Base-by-base conservation (phyloP, 2,888 invertebrate species). In the Callinectes sapidus region DNA sequence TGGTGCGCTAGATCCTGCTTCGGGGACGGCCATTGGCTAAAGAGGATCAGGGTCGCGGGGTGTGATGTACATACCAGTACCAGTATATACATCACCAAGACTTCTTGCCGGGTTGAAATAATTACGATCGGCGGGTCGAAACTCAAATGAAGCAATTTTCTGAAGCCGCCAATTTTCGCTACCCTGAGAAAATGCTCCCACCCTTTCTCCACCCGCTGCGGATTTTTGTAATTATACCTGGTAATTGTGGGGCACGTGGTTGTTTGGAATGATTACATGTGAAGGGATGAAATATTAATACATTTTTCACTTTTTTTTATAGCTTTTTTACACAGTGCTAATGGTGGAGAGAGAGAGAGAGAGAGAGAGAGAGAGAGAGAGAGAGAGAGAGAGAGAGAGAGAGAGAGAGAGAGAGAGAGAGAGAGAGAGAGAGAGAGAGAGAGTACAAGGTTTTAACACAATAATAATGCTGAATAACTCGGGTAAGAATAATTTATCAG, bases 351-450 rank as follows among this genome's bases (percentile, higher is more conserved):
- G 71, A 71, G 71, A 71, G 71, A 81, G 81, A 81, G 81, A 81
- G 81, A 81, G 81, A 81, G 81, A 81, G 81, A 81, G 81, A 81
- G 81, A 81, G 81, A 81, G 81, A 81, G 81, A 81, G 81, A 81
- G 81, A 81, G 81, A 81, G 81, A 81, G 81, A 81, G 81, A 81
- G 81, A 81, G 81, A 81, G 81, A 81, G 81, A 81, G 81, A 35
- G 81, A 77, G 77, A 77, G 77, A 77, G 77, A 77, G 77, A 77
- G 77, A 77, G 77, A 77, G 77, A 77, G 77, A 77, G 77, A 77
- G 77, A 77, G 77, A 77, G 77, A 77, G 77, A 77, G 77, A 77
- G 32, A 77, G 66, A 66, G 55, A n/a, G n/a, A n/a, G n/a, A n/a
- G n/a, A n/a, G 18, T 32, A 32, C 32, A 77, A 77, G 81, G 32